Percentiles rank a stretch among this genome's conserved stretches.
Evolutionary conservation across 2,888 invertebrate species (phyloP).

Genomic region (Diogma glabrata): DNA sequence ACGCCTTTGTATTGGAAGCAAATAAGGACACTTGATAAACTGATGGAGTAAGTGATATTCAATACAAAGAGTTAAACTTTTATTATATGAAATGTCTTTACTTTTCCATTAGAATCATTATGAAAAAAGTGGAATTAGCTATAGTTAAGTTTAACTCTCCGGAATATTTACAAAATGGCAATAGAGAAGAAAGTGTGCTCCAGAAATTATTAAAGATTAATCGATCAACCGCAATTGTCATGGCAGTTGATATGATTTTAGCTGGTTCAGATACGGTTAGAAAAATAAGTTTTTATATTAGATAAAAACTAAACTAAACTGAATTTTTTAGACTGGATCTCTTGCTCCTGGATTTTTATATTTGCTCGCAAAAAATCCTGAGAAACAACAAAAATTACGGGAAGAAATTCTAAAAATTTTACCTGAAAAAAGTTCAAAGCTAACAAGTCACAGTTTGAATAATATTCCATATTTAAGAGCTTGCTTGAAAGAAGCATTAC

Average conservation of each 20-base stretch:
- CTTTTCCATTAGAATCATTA: too few relatives aligned
- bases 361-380: constrained; percentile 28
- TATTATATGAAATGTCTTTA: neutral
- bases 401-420: constrained; percentile 41
- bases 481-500: constrained; percentile 57
- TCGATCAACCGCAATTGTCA: constrained; percentile 47
- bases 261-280: constrained; percentile 63
- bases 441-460: constrained; percentile 37
- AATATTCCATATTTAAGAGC: constrained; percentile 51
- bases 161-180: constrained; percentile 41
- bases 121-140: neutral
- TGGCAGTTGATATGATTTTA: constrained; percentile 57
- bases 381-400: constrained; percentile 49
- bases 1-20: constrained; percentile 27
- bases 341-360: neutral
- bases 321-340: neutral
- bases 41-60: constrained; percentile 16
- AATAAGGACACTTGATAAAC: constrained; percentile 23
- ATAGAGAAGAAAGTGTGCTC: constrained; percentile 48
- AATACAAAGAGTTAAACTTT: neutral
- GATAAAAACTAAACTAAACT: neutral
- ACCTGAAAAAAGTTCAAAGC: constrained; percentile 31
- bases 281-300: neutral
- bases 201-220: constrained; percentile 51
- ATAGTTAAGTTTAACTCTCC: neutral